Percentiles rank a stretch among this genome's conserved stretches.
Evolutionary conservation across 2,888 invertebrate genomes (phyloP).

Genomic region (Koerneria pararmatus): DNA sequence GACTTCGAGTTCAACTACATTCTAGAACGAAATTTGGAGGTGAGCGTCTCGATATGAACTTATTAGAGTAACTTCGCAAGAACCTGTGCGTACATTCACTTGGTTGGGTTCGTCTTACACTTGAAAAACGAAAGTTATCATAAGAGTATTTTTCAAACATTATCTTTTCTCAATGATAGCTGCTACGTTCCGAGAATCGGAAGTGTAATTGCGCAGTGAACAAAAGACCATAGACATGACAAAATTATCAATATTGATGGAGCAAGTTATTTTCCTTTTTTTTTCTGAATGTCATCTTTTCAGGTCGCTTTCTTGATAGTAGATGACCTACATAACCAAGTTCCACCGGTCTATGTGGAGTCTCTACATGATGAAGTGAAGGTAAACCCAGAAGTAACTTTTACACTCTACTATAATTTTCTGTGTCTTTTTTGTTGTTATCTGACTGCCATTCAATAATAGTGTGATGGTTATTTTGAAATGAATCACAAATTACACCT

Average conservation of each 20-base stretch:
- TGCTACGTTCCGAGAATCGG: too few species aligned
- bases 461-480: too few species aligned
- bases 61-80: not conserved
- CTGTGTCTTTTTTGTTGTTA: too few species aligned
- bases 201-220: too few species aligned
- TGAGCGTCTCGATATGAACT: slow-evolving; percentile 5
- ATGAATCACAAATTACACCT: not conserved
- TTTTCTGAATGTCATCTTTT: not conserved
- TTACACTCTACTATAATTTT: too few species aligned
- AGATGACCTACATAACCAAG: slow-evolving; percentile 50
- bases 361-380: slow-evolving; percentile 40
- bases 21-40: slow-evolving; percentile 49
- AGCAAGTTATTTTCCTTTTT: not conserved
- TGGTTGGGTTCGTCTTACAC: too few species aligned
- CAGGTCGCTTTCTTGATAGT: slow-evolving; percentile 45
- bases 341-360: slow-evolving; percentile 49
- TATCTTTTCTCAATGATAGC: too few species aligned
- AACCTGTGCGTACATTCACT: not conserved
- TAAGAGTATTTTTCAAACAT: not conserved
- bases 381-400: slow-evolving; percentile 25
- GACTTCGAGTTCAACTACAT: slow-evolving; percentile 53
- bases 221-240: too few species aligned
- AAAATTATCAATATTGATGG: not conserved
- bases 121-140: not conserved
- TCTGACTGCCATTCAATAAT: too few species aligned